Base-by-base conservation (phyloP, 2,113 vertebrate species). In the Odontesthes bonariensis region DNA sequence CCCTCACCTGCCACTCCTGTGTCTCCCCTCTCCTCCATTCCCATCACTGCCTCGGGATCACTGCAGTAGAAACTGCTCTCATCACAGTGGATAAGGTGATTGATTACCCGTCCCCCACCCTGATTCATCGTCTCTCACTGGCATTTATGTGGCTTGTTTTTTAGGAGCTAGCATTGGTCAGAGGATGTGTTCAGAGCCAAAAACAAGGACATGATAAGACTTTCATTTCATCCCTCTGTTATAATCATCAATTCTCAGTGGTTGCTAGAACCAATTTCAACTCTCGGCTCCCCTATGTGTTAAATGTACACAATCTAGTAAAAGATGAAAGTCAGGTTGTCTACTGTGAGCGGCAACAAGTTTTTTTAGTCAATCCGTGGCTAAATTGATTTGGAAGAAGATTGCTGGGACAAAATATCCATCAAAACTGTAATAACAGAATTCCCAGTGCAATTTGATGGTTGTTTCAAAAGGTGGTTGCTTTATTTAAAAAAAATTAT, bases 41-140 rank as follows among this genome's bases (percentile, higher is more conserved):
- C 22, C 13, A 9, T 60, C 59, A 35, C 52, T 20, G 75, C 59
- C 72, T 76, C 35, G n/a, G 49, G 79, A 87, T 78, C 85, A 69
- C 73, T 73, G 83, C 70, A 67, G 79, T 83, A 85, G 81, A 88
- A 87, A 83, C 61, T 58, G 69, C 73, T 76, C 75, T 73, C 77
- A 71, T 73, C 69, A 82, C 75, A 62, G 59, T 46, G 22, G 57
- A 79, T 40, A 64, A 27, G 55, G 52, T 89, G 79, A 92, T 86
- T 87, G 86, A 91, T 90, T 82, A 88, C 61, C 81, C 75, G 74
- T 86, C 83, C 77, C 62, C 63, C 35, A 13, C 64, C 62, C 52
- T 52, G 61, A 63, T 62, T 78, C 77, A 64, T 86, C 82, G 59
- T 19, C 61, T 53, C 20, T 53, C 60, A 63, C 69, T 54, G 46